Evolutionary conservation across 2,797 vertebrate genomes (phyloP), one percentile per base, ranked within the genome.

Genomic region (Gymnoscopelus microlampas): DNA sequence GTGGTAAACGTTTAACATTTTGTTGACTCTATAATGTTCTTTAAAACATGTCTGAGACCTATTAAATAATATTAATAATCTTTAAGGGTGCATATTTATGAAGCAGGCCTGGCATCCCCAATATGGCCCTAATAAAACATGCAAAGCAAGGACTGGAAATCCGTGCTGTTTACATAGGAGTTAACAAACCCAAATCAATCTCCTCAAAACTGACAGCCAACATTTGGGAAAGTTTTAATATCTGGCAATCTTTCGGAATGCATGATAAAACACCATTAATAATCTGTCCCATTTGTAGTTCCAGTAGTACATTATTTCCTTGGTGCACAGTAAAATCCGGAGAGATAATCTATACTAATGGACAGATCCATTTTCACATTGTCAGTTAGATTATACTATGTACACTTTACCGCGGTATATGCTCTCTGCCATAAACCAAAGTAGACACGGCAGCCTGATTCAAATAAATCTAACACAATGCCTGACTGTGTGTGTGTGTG

Each of bases 1-100:
- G 7, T 44, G 2, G 9, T 44, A 44, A 44, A 44, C 39, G 2
- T 44, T 44, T 44, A 8, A 44, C 39, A 44, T 9, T 10, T 44
- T 44, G 39, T 44, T 44, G 39, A 44, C 39, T 10, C 39, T 44
- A 2, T 35, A 1, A 35, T 35, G 32, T 35, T 35, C 32, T 35
- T 35, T 35, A 35, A 35, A 35, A 35, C 32, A 6, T 35, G 32
- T 35, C 32, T 35, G 6, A 35, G 5, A 32, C 32, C 32, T 35
- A 6, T 35, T 35, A 7, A 35, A 6, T 35, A 35, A 35, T 5
- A 44, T 44, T 44, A 44, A 44, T 44, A 44, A 44, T 44, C 6
- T 87, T 88, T 83, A 78, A 55, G 66, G 14, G 58, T 47, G 55
- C 77, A 80, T 75, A 78, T 82, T 84, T 85, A 80, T 84, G 2